Conservation (phyloP, 2,113 vertebrate genomes). For the Ciconia boyciana region DNA sequence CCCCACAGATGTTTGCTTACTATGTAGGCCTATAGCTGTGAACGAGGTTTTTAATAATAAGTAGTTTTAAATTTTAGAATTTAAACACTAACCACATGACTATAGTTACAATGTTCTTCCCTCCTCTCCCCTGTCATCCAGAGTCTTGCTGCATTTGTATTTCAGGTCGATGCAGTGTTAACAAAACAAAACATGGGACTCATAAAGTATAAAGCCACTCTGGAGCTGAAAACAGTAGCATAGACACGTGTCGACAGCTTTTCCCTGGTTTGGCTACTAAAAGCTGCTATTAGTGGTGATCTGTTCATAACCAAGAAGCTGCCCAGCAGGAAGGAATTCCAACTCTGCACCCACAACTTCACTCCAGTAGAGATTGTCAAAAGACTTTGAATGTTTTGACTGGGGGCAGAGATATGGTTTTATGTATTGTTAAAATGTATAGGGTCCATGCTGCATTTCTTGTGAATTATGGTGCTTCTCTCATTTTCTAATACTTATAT, state of each 20-base stretch:
- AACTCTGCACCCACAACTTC: conserved; percentile 22
- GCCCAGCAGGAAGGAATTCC: conserved; percentile 46
- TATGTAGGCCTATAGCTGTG: conserved; percentile 96
- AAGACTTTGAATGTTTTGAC: conserved; percentile 42
- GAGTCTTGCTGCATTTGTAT: conserved; percentile 58
- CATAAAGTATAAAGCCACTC: conserved; percentile 52
- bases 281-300: conserved; percentile 70
- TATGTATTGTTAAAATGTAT: conserved; percentile 29
- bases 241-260: conserved; percentile 23
- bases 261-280: conserved; percentile 53
- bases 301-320: conserved; percentile 58
- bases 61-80: conserved; percentile 75
- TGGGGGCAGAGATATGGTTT: conserved; percentile 22
- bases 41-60: conserved; percentile 88
- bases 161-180: conserved; percentile 59
- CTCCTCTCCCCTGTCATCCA: neutral
- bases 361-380: conserved; percentile 41
- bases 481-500: conserved; percentile 60
- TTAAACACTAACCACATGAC: conserved; percentile 76
- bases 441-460: conserved; percentile 69
- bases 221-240: conserved; percentile 60
- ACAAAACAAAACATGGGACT: conserved; percentile 27
- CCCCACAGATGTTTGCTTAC: conserved; percentile 87
- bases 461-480: conserved; percentile 74
- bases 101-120: conserved; percentile 64